A percentile compares a stretch with the other conserved stretches of the same genome.
Conservation (phyloP, 2,113 vertebrate species). For the Caracal caracal region DNA sequence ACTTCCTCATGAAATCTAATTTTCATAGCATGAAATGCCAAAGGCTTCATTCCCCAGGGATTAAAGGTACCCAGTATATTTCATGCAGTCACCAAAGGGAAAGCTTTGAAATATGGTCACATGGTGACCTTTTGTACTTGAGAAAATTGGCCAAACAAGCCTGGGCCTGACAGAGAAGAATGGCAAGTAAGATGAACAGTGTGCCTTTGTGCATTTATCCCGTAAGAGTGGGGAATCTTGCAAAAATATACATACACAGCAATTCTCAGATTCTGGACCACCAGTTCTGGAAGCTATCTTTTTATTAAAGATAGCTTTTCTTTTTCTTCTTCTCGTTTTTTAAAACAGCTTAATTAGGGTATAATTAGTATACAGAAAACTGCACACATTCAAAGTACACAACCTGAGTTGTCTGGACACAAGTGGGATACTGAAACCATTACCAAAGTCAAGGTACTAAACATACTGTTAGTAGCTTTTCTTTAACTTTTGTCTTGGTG, state of each 20-base stretch:
- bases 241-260: not conserved
- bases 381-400: not conserved
- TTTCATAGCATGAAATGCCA: constrained; percentile 14
- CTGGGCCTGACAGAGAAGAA: not conserved
- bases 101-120: not conserved
- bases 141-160: not conserved
- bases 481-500: not conserved
- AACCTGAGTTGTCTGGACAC: not conserved
- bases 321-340: not conserved
- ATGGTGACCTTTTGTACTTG: not conserved
- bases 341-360: not conserved
- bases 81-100: not conserved
- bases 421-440: not conserved
- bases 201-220: not conserved
- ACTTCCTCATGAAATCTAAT: not conserved
- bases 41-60: not conserved
- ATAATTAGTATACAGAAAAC: not conserved
- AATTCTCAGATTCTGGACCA: not conserved
- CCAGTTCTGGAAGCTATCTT: not conserved
- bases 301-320: not conserved
- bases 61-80: not conserved
- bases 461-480: not conserved
- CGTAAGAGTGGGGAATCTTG: not conserved
- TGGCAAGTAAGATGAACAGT: not conserved
- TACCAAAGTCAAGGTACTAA: not conserved